These are phyloP conservation scores for Diplodus sargus DNA, from an alignment of 2,797 vertebrate species.

Conservation along the genomic window DNA sequence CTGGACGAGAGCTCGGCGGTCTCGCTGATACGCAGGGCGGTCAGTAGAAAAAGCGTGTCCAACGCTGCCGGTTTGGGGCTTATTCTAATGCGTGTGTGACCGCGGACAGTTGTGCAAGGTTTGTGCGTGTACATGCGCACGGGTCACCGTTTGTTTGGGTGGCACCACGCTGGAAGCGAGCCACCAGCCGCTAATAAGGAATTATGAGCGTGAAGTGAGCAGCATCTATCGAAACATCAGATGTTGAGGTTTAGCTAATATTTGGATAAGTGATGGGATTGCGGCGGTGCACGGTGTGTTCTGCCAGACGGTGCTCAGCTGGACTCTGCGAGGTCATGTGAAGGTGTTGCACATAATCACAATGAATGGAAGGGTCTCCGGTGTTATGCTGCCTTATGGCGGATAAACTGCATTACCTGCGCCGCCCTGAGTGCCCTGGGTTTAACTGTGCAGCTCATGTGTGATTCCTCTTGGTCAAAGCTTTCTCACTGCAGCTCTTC, in stretches of 20 bases:
- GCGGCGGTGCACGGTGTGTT: neutral
- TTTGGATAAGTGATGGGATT: conserved; percentile 47
- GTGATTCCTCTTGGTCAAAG: neutral
- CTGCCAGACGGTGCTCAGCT: conserved; percentile 42
- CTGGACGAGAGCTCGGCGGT: conserved; percentile 42
- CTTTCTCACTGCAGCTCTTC: conserved; percentile 1
- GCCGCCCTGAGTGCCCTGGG: neutral
- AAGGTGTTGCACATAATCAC: conserved; percentile 30
- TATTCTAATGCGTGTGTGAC: neutral
- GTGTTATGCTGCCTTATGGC: neutral
- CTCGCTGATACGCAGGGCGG: conserved; percentile 11
- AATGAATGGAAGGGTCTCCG: conserved; percentile 26
- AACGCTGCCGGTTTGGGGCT: conserved; percentile 18
- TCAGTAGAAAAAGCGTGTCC: conserved; percentile 40
- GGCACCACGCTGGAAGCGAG: conserved; percentile 19
- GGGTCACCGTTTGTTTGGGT: conserved; percentile 17
- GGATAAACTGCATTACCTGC: neutral
- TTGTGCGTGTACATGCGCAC: neutral
- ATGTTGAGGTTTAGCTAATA: conserved; percentile 42
- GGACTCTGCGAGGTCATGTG: conserved; percentile 37
- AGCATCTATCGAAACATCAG: conserved; percentile 39
- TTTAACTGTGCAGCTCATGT: conserved; percentile 1
- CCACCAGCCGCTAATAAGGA: conserved; percentile 63
- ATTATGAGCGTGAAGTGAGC: conserved; percentile 50
- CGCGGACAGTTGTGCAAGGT: neutral